These are phyloP conservation scores for Drosophila cardini DNA, from an alignment of 1,140 invertebrate genomes.

Conservation along the genomic window DNA sequence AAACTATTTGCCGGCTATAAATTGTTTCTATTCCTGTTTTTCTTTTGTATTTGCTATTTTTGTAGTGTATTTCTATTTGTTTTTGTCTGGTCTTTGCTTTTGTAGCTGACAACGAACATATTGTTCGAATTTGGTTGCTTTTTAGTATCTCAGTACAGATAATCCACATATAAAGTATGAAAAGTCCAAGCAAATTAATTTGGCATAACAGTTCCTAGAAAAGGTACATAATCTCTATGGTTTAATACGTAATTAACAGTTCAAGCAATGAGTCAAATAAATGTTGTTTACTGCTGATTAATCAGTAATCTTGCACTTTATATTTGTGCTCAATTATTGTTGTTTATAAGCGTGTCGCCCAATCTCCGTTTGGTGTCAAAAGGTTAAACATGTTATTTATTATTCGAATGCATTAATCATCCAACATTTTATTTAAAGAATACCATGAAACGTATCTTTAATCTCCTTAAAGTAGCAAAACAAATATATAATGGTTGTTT, in stretches of 20 bases:
- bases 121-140: slow-evolving; percentile 12
- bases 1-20: slow-evolving; percentile 30
- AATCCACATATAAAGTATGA: slow-evolving; percentile 16
- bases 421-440: neutral
- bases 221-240: neutral
- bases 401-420: neutral
- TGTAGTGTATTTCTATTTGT: neutral
- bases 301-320: neutral
- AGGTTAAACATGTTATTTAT: slow-evolving; percentile 9
- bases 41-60: slow-evolving; percentile 12
- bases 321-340: slow-evolving; percentile 9
- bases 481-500: neutral
- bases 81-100: neutral
- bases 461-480: neutral
- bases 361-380: slow-evolving; percentile 12
- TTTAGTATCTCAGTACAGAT: neutral
- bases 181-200: slow-evolving; percentile 3
- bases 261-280: neutral
- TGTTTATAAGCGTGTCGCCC: slow-evolving; percentile 17
- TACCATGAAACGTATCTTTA: neutral
- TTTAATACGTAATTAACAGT: neutral
- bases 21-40: slow-evolving; percentile 4
- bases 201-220: slow-evolving; percentile 8
- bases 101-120: slow-evolving; percentile 38
- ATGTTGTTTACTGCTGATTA: slow-evolving; percentile 29